phyloP scores from a whole-genome alignment of 2,797 vertebrate species.

The Martes flavigula region DNA sequence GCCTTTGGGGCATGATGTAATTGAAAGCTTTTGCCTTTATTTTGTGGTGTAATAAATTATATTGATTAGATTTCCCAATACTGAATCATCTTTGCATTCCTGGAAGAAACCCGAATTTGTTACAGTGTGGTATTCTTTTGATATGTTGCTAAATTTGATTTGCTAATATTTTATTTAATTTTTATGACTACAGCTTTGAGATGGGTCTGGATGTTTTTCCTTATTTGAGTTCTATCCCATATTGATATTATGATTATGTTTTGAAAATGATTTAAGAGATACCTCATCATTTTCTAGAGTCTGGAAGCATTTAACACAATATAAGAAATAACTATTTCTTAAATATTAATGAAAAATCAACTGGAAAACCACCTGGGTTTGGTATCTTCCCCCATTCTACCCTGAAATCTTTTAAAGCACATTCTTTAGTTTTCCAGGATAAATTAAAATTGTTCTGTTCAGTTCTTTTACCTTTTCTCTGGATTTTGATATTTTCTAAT shows the following conservation, averaged over 20 bases:
- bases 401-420: not conserved
- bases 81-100: constrained; percentile 49
- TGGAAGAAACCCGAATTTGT: constrained; percentile 48
- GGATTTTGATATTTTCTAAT: not conserved
- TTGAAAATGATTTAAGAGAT: constrained; percentile 5
- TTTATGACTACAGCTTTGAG: not conserved
- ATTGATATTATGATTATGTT: not conserved
- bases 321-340: not conserved
- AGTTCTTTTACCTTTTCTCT: not conserved
- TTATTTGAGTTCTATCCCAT: not conserved
- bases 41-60: constrained; percentile 28
- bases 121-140: not conserved
- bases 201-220: not conserved
- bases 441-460: not conserved
- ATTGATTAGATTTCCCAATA: constrained; percentile 51
- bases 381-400: too few species aligned
- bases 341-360: not conserved
- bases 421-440: not conserved
- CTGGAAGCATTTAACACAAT: not conserved
- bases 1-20: constrained; percentile 2
- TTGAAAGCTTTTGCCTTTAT: constrained; percentile 48
- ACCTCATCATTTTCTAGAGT: not conserved
- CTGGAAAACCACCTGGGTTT: not conserved
- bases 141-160: constrained; percentile 35
- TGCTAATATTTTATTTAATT: constrained; percentile 41